Evolutionary conservation across 2,797 vertebrate genomes (phyloP), one percentile per base, ranked within the genome.

Genomic region (Parauchenoglanis punctatus): DNA sequence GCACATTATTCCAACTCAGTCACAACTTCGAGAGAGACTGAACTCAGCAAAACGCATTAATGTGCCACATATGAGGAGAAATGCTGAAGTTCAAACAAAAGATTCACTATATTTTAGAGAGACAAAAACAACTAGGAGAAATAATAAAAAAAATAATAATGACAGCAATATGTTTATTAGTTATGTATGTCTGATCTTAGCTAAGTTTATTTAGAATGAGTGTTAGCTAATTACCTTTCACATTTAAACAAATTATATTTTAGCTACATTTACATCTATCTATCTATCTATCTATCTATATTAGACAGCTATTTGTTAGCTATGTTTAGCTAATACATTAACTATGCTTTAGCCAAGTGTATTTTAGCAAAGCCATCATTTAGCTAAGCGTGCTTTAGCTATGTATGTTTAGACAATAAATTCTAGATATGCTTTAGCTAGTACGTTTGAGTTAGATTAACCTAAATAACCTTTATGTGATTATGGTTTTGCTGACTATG

Each of bases 1-100:
- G 10, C 46, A 35, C 46, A n/a, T 68, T 63, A 70, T 83, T 68
- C 46, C 81, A 83, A 15, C 63, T 52, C 63, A 83, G 61, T 83
- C 81, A 67, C 4, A 46, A 28, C 65, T 49, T 35, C 65, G 6
- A 67, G 18, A 81, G 56, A 67, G 61, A 49, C 25, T 17, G 35
- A 46, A 52, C 46, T 75, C 12, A 5, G 12, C 4, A 63, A 81
- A 44, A 63, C 18, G n/a, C 49, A 8, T 77, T 54, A 81, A 58
- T 61, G 3, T 23, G 56, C 77, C 77, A 40, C 77, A 61, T 25
- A 63, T 63, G 56, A 63, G 78, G 35, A 46, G 18, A 46, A 65
- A 46, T 25, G 17, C 40, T n/a, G 54, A 80, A 23, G 20, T 0
- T 40, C 49, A 1, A 31, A 77, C 49, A 25, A 56, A 78, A 7